Evolutionary conservation across 2,888 invertebrate species (phyloP).

Genomic region (Catotricha subobsoleta): DNA sequence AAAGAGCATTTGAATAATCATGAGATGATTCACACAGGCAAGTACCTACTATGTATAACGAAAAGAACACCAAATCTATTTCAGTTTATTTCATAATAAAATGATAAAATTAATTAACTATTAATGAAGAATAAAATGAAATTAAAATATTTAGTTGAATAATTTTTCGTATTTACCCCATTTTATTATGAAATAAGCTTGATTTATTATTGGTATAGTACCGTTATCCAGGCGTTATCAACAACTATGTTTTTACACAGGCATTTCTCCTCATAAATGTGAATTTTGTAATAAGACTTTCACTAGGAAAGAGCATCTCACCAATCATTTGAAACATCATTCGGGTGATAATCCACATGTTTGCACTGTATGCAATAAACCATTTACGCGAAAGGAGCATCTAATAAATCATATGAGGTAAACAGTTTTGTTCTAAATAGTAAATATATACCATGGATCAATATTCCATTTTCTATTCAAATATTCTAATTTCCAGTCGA

Average conservation of each 20-base stretch:
- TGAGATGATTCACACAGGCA: conserved; percentile 48
- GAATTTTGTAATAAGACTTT: conserved; percentile 74
- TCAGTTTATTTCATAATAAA: neutral
- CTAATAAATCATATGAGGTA: conserved; percentile 61
- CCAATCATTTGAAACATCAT: conserved; percentile 72
- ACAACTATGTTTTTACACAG: neutral
- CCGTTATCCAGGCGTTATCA: too few relatives aligned
- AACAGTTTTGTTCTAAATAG: conserved; percentile 14
- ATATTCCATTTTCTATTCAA: neutral
- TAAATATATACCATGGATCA: neutral
- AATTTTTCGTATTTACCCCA: too few relatives aligned
- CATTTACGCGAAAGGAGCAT: conserved; percentile 73
- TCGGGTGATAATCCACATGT: conserved; percentile 76
- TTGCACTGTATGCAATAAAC: conserved; percentile 68
- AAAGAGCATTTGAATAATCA: conserved; percentile 79
- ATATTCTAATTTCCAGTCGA: conserved; percentile 12
- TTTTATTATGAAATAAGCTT: too few relatives aligned
- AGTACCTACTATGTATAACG: neutral
- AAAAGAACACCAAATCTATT: neutral
- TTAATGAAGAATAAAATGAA: too few relatives aligned
- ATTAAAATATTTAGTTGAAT: too few relatives aligned
- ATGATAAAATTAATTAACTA: too few relatives aligned
- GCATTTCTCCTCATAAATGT: conserved; percentile 66
- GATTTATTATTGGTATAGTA: too few relatives aligned
- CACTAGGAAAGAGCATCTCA: conserved; percentile 68